These are phyloP conservation scores for Sebastiscus albofasciatus DNA, from an alignment of 2,797 vertebrate species.

Conservation along the genomic window DNA sequence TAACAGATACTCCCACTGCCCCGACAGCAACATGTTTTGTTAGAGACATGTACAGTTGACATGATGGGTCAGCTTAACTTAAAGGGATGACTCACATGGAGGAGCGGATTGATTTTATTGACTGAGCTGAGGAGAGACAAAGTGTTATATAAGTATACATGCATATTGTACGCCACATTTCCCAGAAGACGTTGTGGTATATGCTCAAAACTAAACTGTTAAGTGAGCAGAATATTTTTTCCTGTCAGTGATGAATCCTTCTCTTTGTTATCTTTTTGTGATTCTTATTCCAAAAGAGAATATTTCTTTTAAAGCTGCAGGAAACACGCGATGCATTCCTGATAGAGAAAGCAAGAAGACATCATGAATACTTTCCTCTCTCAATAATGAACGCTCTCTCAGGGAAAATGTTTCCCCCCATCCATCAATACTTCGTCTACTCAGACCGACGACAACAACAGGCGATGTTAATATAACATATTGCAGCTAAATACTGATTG, in stretches of 20 bases:
- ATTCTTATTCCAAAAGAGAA: slow-evolving; percentile 13
- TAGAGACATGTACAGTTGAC: slow-evolving; percentile 26
- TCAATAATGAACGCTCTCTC: not conserved
- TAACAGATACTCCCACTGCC: slow-evolving; percentile 63
- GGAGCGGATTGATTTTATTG: not conserved
- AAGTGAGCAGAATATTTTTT: not conserved
- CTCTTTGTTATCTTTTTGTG: slow-evolving; percentile 6
- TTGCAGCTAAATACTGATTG: not conserved
- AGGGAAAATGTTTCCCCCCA: not conserved
- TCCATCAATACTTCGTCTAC: not conserved
- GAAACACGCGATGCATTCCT: slow-evolving; percentile 7
- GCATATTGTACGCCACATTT: not conserved
- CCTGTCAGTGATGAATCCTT: slow-evolving; percentile 5
- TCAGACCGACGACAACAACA: not conserved
- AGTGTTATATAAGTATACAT: not conserved
- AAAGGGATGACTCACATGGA: slow-evolving; percentile 44
- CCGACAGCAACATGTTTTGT: slow-evolving; percentile 32
- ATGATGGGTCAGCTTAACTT: slow-evolving; percentile 37
- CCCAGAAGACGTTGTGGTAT: not conserved
- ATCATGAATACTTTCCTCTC: not conserved
- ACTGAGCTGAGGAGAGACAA: slow-evolving; percentile 13
- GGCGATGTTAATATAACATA: not conserved
- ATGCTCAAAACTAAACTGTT: not conserved
- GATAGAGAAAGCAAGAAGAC: not conserved
- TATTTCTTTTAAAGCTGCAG: slow-evolving; percentile 52